phyloP scores from a whole-genome alignment of 2,888 invertebrate species.

The Drosophila seclusa region DNA sequence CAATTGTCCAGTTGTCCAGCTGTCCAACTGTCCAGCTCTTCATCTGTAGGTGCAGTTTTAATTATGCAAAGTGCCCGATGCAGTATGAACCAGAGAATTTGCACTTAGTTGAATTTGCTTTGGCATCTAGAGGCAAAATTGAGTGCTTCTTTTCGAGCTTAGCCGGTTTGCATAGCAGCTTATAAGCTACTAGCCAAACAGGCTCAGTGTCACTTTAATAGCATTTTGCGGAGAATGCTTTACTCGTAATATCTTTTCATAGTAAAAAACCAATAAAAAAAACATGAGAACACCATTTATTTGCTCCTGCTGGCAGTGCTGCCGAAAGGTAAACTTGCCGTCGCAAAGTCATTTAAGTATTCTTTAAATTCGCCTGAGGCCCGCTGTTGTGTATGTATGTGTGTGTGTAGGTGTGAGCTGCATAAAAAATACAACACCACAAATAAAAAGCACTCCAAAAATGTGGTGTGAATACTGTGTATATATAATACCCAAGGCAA shows the following conservation, averaged over 20 bases:
- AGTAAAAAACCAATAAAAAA: conserved; percentile 1
- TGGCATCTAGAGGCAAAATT: conserved; percentile 34
- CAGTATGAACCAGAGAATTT: conserved; percentile 20
- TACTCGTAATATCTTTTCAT: conserved; percentile 10
- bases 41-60: conserved; percentile 42
- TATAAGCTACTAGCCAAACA: conserved; percentile 38
- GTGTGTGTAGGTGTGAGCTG: not conserved
- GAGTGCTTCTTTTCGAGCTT: conserved; percentile 33
- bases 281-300: not conserved
- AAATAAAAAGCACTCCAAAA: conserved; percentile 13
- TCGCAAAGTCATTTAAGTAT: conserved; percentile 43
- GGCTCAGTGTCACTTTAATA: conserved; percentile 22
- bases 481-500: conserved; percentile 24
- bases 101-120: conserved; percentile 8
- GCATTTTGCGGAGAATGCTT: not conserved
- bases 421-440: conserved; percentile 12
- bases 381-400: not conserved
- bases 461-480: conserved; percentile 24
- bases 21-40: conserved; percentile 8
- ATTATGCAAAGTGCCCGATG: conserved; percentile 56
- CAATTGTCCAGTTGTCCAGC: not conserved
- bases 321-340: conserved; percentile 16
- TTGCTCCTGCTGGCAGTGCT: conserved; percentile 1
- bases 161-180: conserved; percentile 28
- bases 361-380: conserved; percentile 32